Conservation (phyloP, 2,888 invertebrate species). For the Clepsis dumicolana region DNA sequence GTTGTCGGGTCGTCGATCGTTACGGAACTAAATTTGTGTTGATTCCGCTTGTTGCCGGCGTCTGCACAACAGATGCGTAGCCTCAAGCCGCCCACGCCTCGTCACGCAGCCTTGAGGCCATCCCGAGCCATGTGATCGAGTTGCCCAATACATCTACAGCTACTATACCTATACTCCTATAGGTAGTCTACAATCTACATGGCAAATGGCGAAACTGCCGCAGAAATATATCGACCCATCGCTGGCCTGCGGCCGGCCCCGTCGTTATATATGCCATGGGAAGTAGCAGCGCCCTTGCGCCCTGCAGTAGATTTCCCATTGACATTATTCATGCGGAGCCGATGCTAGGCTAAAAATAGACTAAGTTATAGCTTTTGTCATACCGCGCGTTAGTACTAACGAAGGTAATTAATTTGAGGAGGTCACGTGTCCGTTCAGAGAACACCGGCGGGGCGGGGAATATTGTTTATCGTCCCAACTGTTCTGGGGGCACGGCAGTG, state of each 20-base stretch:
- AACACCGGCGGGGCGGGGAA: neutral
- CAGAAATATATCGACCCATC: slow-evolving; percentile 83
- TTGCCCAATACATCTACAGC: slow-evolving; percentile 47
- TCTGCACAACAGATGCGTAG: slow-evolving; percentile 48
- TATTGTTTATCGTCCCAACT: neutral
- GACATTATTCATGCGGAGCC: slow-evolving; percentile 50
- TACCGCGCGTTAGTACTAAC: slow-evolving; percentile 26
- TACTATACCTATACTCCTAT: slow-evolving; percentile 42
- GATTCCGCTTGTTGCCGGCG: slow-evolving; percentile 9
- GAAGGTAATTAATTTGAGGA: slow-evolving; percentile 35
- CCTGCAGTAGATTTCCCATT: slow-evolving; percentile 59
- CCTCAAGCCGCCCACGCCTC: slow-evolving; percentile 54
- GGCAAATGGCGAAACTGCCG: slow-evolving; percentile 74
- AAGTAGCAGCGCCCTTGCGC: slow-evolving; percentile 65
- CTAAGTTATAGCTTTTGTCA: slow-evolving; percentile 21
- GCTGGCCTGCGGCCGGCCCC: slow-evolving; percentile 64
- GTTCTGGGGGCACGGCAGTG: too few species aligned
- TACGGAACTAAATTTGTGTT: slow-evolving; percentile 25
- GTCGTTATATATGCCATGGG: slow-evolving; percentile 65
- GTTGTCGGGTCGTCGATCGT: slow-evolving; percentile 21
- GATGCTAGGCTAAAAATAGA: slow-evolving; percentile 37
- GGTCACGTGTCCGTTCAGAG: slow-evolving; percentile 32
- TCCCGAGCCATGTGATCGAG: slow-evolving; percentile 46
- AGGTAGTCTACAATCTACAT: slow-evolving; percentile 46
- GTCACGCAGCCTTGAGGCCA: slow-evolving; percentile 55